Evolutionary conservation across 2,888 invertebrate species (phyloP).

Genomic region (Eristalinus sepulchralis): DNA sequence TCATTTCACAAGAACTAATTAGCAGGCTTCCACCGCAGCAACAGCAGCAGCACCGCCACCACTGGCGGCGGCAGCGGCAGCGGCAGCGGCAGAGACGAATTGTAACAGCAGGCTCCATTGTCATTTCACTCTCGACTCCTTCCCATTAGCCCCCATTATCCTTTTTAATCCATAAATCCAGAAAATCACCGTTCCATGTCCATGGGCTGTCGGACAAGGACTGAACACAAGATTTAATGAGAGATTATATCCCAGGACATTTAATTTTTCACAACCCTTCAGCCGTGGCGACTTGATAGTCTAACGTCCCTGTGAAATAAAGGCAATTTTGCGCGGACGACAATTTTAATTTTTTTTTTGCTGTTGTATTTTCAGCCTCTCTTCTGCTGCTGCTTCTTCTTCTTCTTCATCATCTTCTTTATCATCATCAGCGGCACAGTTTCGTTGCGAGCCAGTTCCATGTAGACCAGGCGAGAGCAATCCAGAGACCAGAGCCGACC

Average conservation of each 20-base stretch:
- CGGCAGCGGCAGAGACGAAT: conserved; percentile 7
- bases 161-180: conserved; percentile 68
- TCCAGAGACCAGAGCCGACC: background rate
- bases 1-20: conserved; percentile 49
- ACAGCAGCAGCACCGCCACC: background rate
- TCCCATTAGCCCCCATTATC: conserved; percentile 62
- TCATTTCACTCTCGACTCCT: conserved; percentile 53
- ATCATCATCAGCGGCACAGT: background rate
- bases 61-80: background rate
- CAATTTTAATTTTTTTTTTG: conserved; percentile 4
- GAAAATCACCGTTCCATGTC: conserved; percentile 68
- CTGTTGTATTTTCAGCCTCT: conserved; percentile 9
- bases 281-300: conserved; percentile 63
- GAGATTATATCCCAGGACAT: conserved; percentile 69
- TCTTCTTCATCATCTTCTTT: background rate
- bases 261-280: conserved; percentile 70
- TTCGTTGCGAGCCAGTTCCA: too few relatives aligned
- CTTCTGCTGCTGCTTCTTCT: background rate
- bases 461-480: background rate
- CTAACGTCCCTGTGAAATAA: conserved; percentile 57
- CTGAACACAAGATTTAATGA: conserved; percentile 69
- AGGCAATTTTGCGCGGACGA: conserved; percentile 56
- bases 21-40: conserved; percentile 36
- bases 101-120: conserved; percentile 45
- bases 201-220: conserved; percentile 68